Percentiles rank a stretch among this genome's conserved stretches.
Evolutionary conservation across 1,140 invertebrate genomes (phyloP).

Genomic region (Neuroterus valhalla): DNA sequence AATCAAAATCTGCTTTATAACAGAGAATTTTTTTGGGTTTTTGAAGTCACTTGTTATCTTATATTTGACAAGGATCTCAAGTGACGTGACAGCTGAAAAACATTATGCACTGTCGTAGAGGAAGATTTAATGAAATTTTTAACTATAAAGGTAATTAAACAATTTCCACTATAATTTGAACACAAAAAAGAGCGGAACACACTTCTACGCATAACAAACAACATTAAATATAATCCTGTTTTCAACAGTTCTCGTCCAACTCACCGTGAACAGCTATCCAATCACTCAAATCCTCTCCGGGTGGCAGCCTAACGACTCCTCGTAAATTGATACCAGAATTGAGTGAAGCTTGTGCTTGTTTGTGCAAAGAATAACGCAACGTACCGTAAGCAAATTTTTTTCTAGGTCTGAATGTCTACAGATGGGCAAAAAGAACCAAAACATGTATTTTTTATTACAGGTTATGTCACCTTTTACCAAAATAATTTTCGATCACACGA

Average conservation of each 20-base stretch:
- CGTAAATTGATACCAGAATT: conserved; percentile 95
- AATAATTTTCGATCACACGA: conserved; percentile 32
- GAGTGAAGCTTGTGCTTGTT: conserved; percentile 94
- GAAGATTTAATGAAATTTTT: too few species aligned
- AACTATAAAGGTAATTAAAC: too few species aligned
- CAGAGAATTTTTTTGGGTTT: too few species aligned
- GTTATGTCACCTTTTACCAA: conserved; percentile 29
- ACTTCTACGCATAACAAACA: background rate
- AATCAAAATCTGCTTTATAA: too few species aligned
- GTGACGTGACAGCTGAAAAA: too few species aligned
- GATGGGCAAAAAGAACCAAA: conserved; percentile 39
- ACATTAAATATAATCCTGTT: background rate
- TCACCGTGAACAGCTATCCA: conserved; percentile 97
- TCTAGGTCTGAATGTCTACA: conserved; percentile 91
- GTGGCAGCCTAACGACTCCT: conserved; percentile 88
- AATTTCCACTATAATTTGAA: too few species aligned
- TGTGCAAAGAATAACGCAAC: conserved; percentile 92
- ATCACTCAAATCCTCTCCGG: conserved; percentile 92
- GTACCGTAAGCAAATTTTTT: conserved; percentile 95
- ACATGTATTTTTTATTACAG: conserved; percentile 18
- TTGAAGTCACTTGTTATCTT: too few species aligned
- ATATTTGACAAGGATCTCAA: too few species aligned
- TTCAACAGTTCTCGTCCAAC: background rate
- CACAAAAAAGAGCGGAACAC: background rate
- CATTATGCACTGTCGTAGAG: too few species aligned